phyloP scores from a whole-genome alignment of 2,888 invertebrate genomes.

The Ommatoiulus sabulosus region DNA sequence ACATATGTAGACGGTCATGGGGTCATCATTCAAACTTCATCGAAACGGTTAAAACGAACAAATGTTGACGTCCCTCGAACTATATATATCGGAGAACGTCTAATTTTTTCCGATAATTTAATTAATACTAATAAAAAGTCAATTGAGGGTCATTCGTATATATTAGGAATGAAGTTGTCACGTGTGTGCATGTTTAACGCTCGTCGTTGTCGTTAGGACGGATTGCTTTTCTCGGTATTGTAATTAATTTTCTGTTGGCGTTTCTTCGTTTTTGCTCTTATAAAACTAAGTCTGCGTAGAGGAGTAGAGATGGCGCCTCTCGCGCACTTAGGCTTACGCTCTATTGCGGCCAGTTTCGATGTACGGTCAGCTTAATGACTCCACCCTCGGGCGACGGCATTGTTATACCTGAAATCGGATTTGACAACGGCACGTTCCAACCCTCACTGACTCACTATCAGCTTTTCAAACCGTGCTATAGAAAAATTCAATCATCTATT shows the following conservation, averaged over 20 bases:
- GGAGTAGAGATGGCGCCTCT: constrained; percentile 50
- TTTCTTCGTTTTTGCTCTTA: not conserved
- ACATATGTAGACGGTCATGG: too few species aligned
- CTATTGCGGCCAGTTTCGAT: not conserved
- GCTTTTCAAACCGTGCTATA: too few species aligned
- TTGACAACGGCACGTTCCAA: not conserved
- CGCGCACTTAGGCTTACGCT: constrained; percentile 37
- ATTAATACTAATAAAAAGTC: too few species aligned
- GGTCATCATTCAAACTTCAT: too few species aligned
- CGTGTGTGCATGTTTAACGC: too few species aligned
- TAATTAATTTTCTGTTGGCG: not conserved
- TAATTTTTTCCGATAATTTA: too few species aligned
- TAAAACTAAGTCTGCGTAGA: not conserved
- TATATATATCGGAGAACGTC: too few species aligned
- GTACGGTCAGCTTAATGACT: not conserved
- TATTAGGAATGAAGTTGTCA: too few species aligned
- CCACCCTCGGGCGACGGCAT: not conserved
- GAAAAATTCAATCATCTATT: too few species aligned
- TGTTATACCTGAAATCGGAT: not conserved
- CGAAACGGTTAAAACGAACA: too few species aligned
- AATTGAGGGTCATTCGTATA: too few species aligned
- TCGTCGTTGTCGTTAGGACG: not conserved
- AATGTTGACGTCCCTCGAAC: too few species aligned
- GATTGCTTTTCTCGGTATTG: not conserved
- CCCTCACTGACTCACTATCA: not conserved